Evolutionary conservation across 2,888 invertebrate genomes (phyloP).

Genomic region (Antheraea yamamai): DNA sequence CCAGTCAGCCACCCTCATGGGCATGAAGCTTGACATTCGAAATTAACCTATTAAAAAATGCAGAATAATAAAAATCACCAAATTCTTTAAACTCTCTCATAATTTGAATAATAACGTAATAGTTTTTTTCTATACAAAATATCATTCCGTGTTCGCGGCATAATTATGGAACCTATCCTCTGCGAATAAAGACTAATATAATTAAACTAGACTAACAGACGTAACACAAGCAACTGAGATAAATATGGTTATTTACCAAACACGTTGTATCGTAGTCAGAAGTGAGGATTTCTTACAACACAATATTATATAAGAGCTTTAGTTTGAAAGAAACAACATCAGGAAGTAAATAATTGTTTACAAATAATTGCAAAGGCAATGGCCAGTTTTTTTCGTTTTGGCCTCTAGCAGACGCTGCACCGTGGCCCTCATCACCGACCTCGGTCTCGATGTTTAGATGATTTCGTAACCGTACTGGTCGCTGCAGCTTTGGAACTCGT

Average conservation of each 20-base stretch:
- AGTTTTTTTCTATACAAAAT: no score
- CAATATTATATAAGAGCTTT: no score
- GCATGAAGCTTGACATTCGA: no score
- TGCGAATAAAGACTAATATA: no score
- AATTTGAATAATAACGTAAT: no score
- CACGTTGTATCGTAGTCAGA: neutral
- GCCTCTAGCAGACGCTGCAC: constrained; percentile 18
- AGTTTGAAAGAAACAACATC: constrained; percentile 7
- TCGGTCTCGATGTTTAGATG: constrained; percentile 31
- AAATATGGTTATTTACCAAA: neutral
- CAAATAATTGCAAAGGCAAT: constrained; percentile 21
- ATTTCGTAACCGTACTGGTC: constrained; percentile 18
- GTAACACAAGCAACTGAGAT: neutral
- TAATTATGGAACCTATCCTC: no score
- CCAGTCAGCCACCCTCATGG: no score
- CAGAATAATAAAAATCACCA: no score
- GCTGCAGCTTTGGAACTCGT: constrained; percentile 15
- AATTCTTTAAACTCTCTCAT: no score
- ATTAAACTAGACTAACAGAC: no score
- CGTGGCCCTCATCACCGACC: constrained; percentile 25
- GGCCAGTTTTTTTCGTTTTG: constrained; percentile 19
- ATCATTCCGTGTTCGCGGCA: no score
- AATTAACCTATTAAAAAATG: no score
- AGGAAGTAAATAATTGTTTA: constrained; percentile 21
- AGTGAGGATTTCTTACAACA: neutral